phyloP scores from a whole-genome alignment of 1,140 invertebrate genomes.

The Bombus picipes region DNA sequence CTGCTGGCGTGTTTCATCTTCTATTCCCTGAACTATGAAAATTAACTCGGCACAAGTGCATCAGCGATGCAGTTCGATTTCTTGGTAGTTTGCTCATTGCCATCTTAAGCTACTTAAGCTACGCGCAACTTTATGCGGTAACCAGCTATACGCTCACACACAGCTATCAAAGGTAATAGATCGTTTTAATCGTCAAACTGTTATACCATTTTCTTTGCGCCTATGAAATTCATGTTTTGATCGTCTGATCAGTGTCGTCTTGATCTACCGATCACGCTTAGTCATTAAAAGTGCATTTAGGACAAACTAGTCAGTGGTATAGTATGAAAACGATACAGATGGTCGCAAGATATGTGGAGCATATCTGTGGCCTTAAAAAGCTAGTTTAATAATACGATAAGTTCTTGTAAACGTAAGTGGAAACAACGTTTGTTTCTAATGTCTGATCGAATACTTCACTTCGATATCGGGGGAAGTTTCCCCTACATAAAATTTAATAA shows the following conservation, averaged over 20 bases:
- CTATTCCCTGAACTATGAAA: constrained; percentile 16
- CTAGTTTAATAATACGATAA: too few species aligned
- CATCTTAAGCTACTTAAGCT: constrained; percentile 5
- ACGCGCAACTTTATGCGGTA: neutral
- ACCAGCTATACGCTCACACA: neutral
- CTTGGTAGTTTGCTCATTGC: constrained; percentile 24
- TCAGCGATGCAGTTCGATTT: constrained; percentile 16
- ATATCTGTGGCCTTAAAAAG: too few species aligned
- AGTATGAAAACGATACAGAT: too few species aligned
- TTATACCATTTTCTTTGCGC: neutral
- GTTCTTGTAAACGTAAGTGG: neutral
- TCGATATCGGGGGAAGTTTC: neutral
- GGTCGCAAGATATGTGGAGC: too few species aligned
- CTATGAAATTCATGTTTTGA: accelerated
- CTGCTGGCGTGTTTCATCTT: neutral
- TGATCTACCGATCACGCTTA: too few species aligned
- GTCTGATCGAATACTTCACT: neutral
- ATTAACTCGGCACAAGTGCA: constrained; percentile 2
- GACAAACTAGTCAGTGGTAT: too few species aligned
- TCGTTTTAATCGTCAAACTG: neutral
- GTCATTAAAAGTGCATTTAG: neutral
- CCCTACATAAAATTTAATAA: too few species aligned
- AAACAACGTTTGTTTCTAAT: neutral
- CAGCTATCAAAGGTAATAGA: neutral
- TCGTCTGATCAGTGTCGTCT: neutral